These are phyloP conservation scores for Laterallus jamaicensis DNA, from an alignment of 2,113 vertebrate genomes.

Conservation along the genomic window DNA sequence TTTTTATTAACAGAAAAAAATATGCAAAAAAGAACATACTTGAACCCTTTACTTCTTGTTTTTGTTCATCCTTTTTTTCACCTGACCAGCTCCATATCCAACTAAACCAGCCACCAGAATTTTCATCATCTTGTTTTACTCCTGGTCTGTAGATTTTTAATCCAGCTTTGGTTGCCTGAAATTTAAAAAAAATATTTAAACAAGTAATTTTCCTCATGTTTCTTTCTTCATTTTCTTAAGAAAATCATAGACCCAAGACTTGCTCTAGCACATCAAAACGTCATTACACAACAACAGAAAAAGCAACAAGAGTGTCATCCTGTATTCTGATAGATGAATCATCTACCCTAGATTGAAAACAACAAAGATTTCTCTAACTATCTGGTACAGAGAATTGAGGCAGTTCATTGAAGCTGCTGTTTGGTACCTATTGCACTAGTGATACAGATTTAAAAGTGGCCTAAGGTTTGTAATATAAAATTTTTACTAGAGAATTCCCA, in stretches of 20 bases:
- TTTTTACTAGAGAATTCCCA: neutral
- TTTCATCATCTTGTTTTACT: constrained; percentile 86
- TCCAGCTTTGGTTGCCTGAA: constrained; percentile 88
- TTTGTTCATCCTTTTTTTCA: constrained; percentile 53
- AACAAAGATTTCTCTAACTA: neutral
- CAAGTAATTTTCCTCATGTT: neutral
- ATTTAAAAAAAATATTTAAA: neutral
- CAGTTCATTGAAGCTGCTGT: neutral
- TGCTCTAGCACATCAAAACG: neutral
- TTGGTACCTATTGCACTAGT: neutral
- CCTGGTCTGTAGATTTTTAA: constrained; percentile 88
- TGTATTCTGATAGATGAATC: neutral
- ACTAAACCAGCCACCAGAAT: constrained; percentile 87
- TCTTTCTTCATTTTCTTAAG: neutral
- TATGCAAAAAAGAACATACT: constrained; percentile 67
- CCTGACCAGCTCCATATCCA: constrained; percentile 93
- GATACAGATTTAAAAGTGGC: neutral
- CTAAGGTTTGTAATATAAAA: neutral
- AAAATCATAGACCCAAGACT: neutral
- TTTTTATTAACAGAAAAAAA: neutral
- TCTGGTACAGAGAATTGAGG: neutral
- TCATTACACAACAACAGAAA: neutral
- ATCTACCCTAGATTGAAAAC: neutral
- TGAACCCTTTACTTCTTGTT: constrained; percentile 82
- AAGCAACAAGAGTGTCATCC: neutral